These are phyloP conservation scores for Drosophila rellima DNA, from an alignment of 2,888 invertebrate genomes.

Conservation along the genomic window DNA sequence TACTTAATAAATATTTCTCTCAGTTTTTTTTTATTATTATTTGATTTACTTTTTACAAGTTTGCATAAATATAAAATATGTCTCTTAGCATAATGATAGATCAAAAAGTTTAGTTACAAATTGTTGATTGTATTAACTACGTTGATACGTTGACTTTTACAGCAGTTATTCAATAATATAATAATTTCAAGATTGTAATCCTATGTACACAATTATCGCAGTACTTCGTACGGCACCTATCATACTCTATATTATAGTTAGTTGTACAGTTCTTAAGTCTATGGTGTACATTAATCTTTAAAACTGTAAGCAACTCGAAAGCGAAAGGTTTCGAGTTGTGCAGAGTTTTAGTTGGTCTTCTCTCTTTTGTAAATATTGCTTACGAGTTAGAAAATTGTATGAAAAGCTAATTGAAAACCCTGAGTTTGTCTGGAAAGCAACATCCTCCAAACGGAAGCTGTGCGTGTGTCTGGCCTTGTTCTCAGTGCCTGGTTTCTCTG, in stretches of 20 bases:
- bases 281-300: not conserved
- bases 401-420: constrained; percentile 62
- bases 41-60: constrained; percentile 41
- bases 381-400: constrained; percentile 50
- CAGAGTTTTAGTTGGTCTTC: constrained; percentile 49
- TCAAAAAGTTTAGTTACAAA: constrained; percentile 43
- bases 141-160: constrained; percentile 68
- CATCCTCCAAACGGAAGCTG: constrained; percentile 20
- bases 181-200: constrained; percentile 39
- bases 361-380: constrained; percentile 60
- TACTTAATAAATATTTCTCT: constrained; percentile 65
- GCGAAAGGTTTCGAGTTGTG: constrained; percentile 37
- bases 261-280: constrained; percentile 41
- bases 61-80: constrained; percentile 64
- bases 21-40: constrained; percentile 55
- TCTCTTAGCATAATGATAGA: constrained; percentile 38
- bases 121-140: constrained; percentile 55
- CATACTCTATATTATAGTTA: constrained; percentile 42
- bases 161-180: constrained; percentile 36
- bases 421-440: constrained; percentile 67
- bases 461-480: not conserved
- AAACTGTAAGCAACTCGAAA: constrained; percentile 60
- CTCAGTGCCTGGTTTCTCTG: constrained; percentile 14
- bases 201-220: constrained; percentile 61
- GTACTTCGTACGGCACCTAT: constrained; percentile 81